Base-by-base conservation (phyloP, 2,113 vertebrate genomes). In the Odobenus rosmarus region DNA sequence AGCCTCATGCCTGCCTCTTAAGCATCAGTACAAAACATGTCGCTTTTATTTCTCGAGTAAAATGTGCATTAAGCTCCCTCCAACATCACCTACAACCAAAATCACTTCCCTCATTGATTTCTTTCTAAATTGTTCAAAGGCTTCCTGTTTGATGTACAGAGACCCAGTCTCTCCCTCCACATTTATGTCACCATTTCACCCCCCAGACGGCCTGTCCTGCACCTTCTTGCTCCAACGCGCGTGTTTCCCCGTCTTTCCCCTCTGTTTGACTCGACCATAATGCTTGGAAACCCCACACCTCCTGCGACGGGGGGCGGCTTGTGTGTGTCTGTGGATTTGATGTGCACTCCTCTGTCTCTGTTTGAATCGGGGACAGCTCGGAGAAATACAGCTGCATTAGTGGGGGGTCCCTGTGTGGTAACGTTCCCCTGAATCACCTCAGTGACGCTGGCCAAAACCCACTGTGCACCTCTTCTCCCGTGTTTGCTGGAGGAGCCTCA, bases 11-110 rank as follows among this genome's bases (percentile, higher is more conserved):
- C 24, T 6, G 26, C 15, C 33, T 26, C 31, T 36, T 4, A 1
- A 3, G 36, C 33, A 10, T 11, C 6, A 0, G 4, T 2, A 9
- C 1, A 9, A 5, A 42, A 6, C 13, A 5, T 1, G 1, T 3
- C 0, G 1, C 0, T 46, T 11, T 6, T 5, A 1, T 39, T n/a
- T 69, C 84, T 9, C 23, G 18, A 83, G 79, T 7, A 31, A 51
- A 16, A 26, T 1, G 39, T 11, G 3, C 3, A 3, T 15, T 4
- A 5, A 11, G 9, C 12, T 18, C 55, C 23, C 49, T 36, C 59
- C 55, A 24, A 1, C 0, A 4, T 36, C 18, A 23, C 9, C 21
- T 36, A 3, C 1, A 49, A 3, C 24, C 31, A 5, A 4, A 31
- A 11, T 36, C 31, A 3, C 11, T 21, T 6, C 5, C 53, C 3